phyloP scores from a whole-genome alignment of 2,113 vertebrate species.

The Sinocyclocheilus maitianheensis region DNA sequence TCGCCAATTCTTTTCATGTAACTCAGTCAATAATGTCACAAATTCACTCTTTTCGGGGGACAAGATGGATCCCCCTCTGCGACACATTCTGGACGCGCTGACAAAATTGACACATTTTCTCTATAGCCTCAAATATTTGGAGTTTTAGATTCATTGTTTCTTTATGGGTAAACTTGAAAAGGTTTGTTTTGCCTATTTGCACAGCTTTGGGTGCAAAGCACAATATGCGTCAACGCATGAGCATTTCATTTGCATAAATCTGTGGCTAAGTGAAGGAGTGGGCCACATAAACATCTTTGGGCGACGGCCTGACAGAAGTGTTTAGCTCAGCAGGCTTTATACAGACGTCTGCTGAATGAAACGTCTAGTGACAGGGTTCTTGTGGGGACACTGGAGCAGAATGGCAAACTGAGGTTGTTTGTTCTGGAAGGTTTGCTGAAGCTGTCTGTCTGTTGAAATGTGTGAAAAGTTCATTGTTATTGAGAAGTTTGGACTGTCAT shows the following conservation, averaged over 20 bases:
- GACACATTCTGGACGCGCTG: conserved; percentile 22
- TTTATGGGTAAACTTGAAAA: conserved; percentile 38
- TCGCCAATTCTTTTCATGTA: conserved; percentile 55
- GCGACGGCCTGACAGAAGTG: neutral
- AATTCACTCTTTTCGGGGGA: conserved; percentile 45
- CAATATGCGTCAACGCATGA: conserved; percentile 10
- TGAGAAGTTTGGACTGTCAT: neutral
- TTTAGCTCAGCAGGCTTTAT: conserved; percentile 31
- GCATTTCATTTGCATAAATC: conserved; percentile 44
- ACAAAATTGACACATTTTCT: conserved; percentile 47
- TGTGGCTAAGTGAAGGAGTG: conserved; percentile 12
- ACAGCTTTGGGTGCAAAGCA: conserved; percentile 12
- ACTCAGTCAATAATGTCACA: conserved; percentile 51
- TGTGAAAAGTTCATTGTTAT: neutral
- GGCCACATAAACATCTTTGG: conserved; percentile 40
- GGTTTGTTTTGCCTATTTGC: conserved; percentile 29
- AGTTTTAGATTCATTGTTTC: conserved; percentile 42
- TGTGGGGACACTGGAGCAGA: conserved; percentile 2
- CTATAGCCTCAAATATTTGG: conserved; percentile 45
- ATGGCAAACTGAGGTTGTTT: conserved; percentile 25
- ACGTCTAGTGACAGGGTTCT: conserved; percentile 29
- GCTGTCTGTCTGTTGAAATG: neutral
- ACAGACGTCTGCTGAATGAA: conserved; percentile 29
- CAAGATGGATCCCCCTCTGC: conserved; percentile 46
- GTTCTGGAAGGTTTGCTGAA: neutral